Evolutionary conservation across 2,113 vertebrate genomes (phyloP).

Genomic region (Stomatorhinus ivindoensis): DNA sequence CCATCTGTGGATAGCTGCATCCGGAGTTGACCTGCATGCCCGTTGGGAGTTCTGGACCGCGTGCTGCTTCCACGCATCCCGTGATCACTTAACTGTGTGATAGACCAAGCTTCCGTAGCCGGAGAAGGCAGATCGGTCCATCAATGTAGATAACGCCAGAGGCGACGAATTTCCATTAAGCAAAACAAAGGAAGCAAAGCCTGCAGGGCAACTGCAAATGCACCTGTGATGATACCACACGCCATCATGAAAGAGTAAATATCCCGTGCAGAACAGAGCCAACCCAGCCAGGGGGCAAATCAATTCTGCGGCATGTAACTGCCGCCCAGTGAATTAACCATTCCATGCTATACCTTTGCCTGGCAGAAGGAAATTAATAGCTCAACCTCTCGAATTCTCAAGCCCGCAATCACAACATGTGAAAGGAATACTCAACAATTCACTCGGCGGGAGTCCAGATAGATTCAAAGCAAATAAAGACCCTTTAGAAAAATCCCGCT

Average conservation of each 20-base stretch:
- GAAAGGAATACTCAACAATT: constrained; percentile 2
- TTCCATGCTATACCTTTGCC: background rate
- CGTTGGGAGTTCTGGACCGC: background rate
- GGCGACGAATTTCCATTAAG: background rate
- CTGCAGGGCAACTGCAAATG: too few relatives aligned
- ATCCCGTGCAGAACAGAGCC: background rate
- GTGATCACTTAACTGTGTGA: constrained; percentile 8
- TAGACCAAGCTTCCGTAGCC: background rate
- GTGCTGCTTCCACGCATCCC: background rate
- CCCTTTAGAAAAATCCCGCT: background rate
- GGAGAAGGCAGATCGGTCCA: background rate
- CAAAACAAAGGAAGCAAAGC: background rate
- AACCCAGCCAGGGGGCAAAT: background rate
- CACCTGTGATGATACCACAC: background rate
- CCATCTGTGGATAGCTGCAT: background rate
- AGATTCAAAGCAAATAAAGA: background rate
- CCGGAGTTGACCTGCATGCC: background rate
- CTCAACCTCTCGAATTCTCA: background rate
- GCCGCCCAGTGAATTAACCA: background rate
- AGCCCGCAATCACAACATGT: background rate
- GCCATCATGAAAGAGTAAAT: background rate
- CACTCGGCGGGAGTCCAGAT: background rate
- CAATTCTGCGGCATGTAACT: background rate
- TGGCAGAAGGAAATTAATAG: constrained; percentile 3
- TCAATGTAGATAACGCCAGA: background rate